Evolutionary conservation across 2,888 invertebrate genomes (phyloP).

Genomic region (Drosophila prostipennis): DNA sequence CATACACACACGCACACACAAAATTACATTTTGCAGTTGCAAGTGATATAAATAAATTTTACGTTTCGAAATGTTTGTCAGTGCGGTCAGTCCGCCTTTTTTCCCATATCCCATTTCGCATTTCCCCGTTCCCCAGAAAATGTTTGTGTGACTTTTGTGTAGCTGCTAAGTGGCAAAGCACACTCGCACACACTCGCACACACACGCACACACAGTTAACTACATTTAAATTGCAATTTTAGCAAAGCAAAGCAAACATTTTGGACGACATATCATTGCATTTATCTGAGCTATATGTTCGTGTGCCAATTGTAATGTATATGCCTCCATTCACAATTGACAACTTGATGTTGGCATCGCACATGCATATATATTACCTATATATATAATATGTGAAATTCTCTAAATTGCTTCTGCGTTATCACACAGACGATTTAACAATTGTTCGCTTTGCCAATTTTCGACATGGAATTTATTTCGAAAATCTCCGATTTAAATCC

Average conservation of each 20-base stretch:
- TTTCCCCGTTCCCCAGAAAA: neutral
- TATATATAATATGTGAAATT: constrained; percentile 5
- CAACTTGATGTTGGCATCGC: constrained; percentile 15
- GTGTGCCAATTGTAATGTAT: constrained; percentile 16
- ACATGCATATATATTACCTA: neutral
- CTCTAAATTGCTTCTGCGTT: constrained; percentile 12
- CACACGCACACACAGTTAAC: constrained; percentile 19
- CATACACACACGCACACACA: constrained; percentile 5
- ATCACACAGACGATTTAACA: constrained; percentile 5
- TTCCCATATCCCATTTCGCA: neutral
- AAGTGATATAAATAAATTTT: constrained; percentile 57
- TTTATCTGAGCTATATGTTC: constrained; percentile 3
- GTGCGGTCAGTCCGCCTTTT: constrained; percentile 14
- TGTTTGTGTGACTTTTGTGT: constrained; percentile 19
- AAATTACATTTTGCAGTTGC: constrained; percentile 62
- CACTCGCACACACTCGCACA: constrained; percentile 15
- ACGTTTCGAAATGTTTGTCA: constrained; percentile 34
- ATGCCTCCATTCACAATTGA: constrained; percentile 6
- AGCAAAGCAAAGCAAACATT: constrained; percentile 31
- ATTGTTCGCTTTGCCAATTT: neutral
- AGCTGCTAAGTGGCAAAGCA: constrained; percentile 28
- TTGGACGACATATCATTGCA: constrained; percentile 13
- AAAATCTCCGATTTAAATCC: constrained; percentile 14
- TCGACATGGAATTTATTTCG: constrained; percentile 14
- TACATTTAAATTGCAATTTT: constrained; percentile 60